Evolutionary conservation across 2,113 vertebrate species (phyloP), one percentile per base, ranked within the genome.

Genomic region (Acanthochromis polyacanthus): DNA sequence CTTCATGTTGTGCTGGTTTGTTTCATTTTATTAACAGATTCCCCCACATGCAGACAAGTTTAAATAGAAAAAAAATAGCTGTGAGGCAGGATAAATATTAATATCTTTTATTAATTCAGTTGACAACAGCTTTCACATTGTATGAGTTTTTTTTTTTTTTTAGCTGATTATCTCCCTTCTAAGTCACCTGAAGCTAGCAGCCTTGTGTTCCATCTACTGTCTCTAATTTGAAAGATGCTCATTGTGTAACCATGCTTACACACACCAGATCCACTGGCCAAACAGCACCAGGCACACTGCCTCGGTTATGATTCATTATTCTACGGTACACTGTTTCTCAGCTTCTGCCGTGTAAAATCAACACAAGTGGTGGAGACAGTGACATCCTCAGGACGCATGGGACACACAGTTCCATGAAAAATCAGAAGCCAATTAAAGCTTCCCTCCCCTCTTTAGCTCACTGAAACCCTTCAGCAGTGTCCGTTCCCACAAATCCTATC

Each of bases 221-320:
- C n/a, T 55, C 50, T 22, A 63, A 45, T 38, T 40, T 48, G 17
- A 80, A 53, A 45, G 38, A 30, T 17, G 17, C 19, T 32, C 46
- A 53, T 17, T 25, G 15, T 65, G 22, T 46, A 1, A 20, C 58
- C 20, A 17, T 16, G 2, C 25, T 25, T 11, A 30, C 60, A 10
- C 20, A 30, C 19, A 38, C 0, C 48, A 57, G n/a, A 62, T n/a
- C 5, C 38, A 19, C 25, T 7, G 6, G 16, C 2, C 5, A 22
- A 64, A 51, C 22, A 43, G 51, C 12, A 22, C 7, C 51, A 43
- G 23, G 23, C 53, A n/a, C 51, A 14, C 55, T 9, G 0, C 11
- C 19, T 48, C n/a, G 38, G 17, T 22, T n/a, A 10, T 23, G 48
- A 50, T 61, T 71, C n/a, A 43, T 68, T 75, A 71, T 71, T 60